A percentile compares a stretch with the other conserved stretches of the same genome.
These are phyloP conservation scores for Anodontia alba DNA, from an alignment of 2,888 invertebrate genomes.

Conservation along the genomic window DNA sequence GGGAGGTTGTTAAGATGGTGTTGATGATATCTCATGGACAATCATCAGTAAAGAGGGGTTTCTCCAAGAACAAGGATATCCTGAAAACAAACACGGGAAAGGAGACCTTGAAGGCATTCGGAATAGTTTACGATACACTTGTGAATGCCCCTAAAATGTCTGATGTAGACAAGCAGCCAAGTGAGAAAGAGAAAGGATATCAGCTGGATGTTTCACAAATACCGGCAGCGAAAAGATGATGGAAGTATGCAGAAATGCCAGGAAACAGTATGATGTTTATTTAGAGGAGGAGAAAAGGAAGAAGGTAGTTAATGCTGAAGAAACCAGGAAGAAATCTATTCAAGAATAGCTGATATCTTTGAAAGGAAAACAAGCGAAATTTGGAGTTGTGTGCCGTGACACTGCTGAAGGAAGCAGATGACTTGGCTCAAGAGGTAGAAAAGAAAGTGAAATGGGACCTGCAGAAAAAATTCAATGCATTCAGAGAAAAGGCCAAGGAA, in stretches of 20 bases:
- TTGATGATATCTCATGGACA: slow-evolving; percentile 46
- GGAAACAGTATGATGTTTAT: slow-evolving; percentile 22
- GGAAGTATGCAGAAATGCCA: slow-evolving; percentile 32
- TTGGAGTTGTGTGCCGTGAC: slow-evolving; percentile 25
- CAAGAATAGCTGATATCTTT: not conserved
- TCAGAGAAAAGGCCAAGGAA: slow-evolving; percentile 8
- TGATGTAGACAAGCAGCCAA: not conserved
- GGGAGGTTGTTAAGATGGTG: slow-evolving; percentile 33
- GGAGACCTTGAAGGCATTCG: no score
- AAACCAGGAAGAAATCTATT: slow-evolving; percentile 17
- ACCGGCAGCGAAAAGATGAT: slow-evolving; percentile 32
- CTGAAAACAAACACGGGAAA: slow-evolving; percentile 35
- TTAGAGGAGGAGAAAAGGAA: slow-evolving; percentile 33
- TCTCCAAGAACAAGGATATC: slow-evolving; percentile 43
- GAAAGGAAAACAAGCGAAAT: slow-evolving; percentile 21
- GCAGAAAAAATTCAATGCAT: slow-evolving; percentile 20
- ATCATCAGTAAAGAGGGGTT: slow-evolving; percentile 40
- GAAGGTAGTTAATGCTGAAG: slow-evolving; percentile 27
- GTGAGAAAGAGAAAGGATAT: no score
- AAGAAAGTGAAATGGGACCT: slow-evolving; percentile 31
- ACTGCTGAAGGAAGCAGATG: no score
- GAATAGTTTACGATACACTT: slow-evolving; percentile 40
- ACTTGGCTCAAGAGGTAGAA: no score
- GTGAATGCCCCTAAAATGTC: slow-evolving; percentile 20
- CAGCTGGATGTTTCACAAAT: slow-evolving; percentile 14